A percentile compares a stretch with the other conserved stretches of the same genome.
Conservation (phyloP, 1,140 invertebrate species). For the Trissolcus basalis region DNA sequence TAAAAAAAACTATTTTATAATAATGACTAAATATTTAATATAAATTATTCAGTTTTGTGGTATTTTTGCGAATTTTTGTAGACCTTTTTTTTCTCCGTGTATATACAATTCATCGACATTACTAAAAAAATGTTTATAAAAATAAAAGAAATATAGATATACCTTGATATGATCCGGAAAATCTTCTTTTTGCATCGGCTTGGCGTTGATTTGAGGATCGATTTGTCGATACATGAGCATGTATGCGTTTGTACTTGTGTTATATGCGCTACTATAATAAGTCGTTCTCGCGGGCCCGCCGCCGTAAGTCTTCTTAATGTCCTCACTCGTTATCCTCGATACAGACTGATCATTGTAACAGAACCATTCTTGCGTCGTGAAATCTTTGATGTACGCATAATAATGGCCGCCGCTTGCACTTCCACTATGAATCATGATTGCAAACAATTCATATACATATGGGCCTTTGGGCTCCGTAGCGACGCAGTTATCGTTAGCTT, state of each 20-base stretch:
- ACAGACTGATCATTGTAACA: constrained; percentile 90
- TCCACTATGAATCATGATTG: constrained; percentile 95
- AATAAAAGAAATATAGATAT: constrained; percentile 18
- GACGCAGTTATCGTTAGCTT: constrained; percentile 78
- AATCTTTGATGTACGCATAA: constrained; percentile 95
- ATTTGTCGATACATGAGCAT: constrained; percentile 95
- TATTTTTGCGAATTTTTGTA: too few relatives aligned
- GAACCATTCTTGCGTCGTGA: constrained; percentile 85
- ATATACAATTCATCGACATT: too few relatives aligned
- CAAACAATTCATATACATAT: constrained; percentile 92
- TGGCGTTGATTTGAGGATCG: constrained; percentile 82
- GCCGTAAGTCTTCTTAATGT: constrained; percentile 91
- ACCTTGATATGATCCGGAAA: constrained; percentile 86
- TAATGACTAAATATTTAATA: too few relatives aligned
- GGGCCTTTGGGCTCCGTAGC: constrained; percentile 78
- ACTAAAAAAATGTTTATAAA: too few relatives aligned
- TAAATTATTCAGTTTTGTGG: neutral
- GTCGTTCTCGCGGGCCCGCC: constrained; percentile 81
- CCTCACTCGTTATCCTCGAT: constrained; percentile 80
- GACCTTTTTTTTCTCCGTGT: too few relatives aligned
- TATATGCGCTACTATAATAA: constrained; percentile 86
- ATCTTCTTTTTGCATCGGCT: constrained; percentile 81
- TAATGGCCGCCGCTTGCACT: constrained; percentile 95
- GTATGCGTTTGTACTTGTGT: constrained; percentile 92
- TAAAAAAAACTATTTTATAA: too few relatives aligned